These are phyloP conservation scores for Chalcis sispes DNA, from an alignment of 2,888 invertebrate genomes.

Conservation along the genomic window DNA sequence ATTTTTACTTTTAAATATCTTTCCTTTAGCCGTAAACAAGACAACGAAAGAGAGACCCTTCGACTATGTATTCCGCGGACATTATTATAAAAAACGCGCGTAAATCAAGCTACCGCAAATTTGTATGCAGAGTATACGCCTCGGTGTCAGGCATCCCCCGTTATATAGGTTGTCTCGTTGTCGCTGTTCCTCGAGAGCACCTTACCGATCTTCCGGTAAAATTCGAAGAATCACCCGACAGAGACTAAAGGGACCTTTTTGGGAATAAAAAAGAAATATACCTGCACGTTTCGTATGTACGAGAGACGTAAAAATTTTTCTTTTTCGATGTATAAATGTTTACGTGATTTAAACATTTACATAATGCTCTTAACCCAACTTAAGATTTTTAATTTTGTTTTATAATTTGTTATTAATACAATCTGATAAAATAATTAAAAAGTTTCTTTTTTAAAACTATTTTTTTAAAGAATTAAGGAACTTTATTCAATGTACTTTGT, in stretches of 20 bases:
- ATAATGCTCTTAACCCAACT: too few relatives aligned
- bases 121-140: conserved; percentile 33
- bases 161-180: neutral
- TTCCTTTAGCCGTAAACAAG: conserved; percentile 13
- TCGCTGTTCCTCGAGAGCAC: conserved; percentile 31
- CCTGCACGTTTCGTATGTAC: neutral
- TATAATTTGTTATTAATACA: neutral
- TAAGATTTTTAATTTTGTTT: neutral
- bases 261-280: neutral
- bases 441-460: too few relatives aligned
- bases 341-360: too few relatives aligned
- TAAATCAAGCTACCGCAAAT: conserved; percentile 42
- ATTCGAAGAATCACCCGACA: conserved; percentile 37
- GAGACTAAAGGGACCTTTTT: conserved; percentile 1
- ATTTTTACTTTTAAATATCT: neutral
- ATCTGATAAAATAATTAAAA: too few relatives aligned
- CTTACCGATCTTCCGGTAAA: conserved; percentile 9
- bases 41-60: neutral
- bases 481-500: too few relatives aligned
- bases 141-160: conserved; percentile 21
- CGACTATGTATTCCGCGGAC: conserved; percentile 9
- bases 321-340: neutral
- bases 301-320: neutral
- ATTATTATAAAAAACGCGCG: neutral
- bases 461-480: too few relatives aligned